Evolutionary conservation across 1,140 invertebrate species (phyloP), one percentile per base, ranked within the genome.

Genomic region (Diorhabda elongata): DNA sequence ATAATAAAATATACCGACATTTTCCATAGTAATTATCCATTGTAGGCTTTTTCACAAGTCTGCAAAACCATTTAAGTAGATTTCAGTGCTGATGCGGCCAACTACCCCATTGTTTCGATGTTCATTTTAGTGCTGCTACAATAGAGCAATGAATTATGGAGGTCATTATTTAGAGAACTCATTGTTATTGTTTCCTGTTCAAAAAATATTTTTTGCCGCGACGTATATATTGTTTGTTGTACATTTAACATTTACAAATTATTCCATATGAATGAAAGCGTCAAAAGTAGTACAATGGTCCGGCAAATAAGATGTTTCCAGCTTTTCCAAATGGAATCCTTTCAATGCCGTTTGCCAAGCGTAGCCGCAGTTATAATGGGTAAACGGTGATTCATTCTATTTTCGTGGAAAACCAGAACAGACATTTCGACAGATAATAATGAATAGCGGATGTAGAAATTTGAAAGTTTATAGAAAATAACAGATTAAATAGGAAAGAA

Each of bases 331-430:
- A 52, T 52, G 47, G 47, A 52, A 52, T 52, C 47, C 47, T 52
- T 52, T 52, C 47, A 52, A 8, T 52, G n/a, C 2, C 6, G 4
- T 52, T 4, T 8, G 6, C 6, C 47, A 6, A n/a, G 47, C 47
- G 47, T 8, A 26, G 26, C 26, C 26, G 47, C n/a, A 3, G 47
- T 4, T 52, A 52, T 52, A 52, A 52, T 52, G 47, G 26, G 47
- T 52, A 52, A 52, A 52, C 47, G 47, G 47, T 52, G 47, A 52
- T 52, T 52, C n/a, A 52, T 52, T 52, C 47, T 52, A 52, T 52
- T 52, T 52, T 52, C n/a, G 47, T n/a, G 47, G n/a, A 52, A 52
- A 8, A 8, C 47, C n/a, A 52, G 47, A 52, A n/a, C 6, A 52
- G n/a, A 52, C 47, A n/a, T 52, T 52, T 52, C n/a, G 47, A n/a